Conservation (phyloP, 2,797 vertebrate species). For the Acanthurus leucopareius region DNA sequence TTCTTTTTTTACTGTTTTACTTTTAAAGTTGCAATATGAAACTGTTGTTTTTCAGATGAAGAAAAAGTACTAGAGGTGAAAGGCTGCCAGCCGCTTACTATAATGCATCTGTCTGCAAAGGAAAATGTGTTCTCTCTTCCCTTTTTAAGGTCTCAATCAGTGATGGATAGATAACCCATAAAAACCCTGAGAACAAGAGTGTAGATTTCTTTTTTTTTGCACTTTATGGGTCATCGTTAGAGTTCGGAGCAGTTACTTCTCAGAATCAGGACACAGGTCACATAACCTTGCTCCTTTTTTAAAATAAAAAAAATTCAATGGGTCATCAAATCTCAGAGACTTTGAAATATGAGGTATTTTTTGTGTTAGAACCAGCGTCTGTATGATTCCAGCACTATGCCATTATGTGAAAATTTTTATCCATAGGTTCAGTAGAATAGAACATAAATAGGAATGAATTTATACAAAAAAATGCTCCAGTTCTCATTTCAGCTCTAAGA, state of each 20-base stretch:
- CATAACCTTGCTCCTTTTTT: slow-evolving; percentile 26
- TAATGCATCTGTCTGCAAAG: slow-evolving; percentile 53
- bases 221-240: slow-evolving; percentile 59
- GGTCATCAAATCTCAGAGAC: slow-evolving; percentile 46
- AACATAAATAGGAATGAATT: slow-evolving; percentile 54
- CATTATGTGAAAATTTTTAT: slow-evolving; percentile 20
- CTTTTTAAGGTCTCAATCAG: slow-evolving; percentile 36
- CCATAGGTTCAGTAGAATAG: slow-evolving; percentile 44
- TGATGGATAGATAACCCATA: slow-evolving; percentile 45
- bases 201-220: slow-evolving; percentile 45
- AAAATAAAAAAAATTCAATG: slow-evolving; percentile 22
- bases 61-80: slow-evolving; percentile 36
- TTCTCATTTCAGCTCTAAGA: slow-evolving; percentile 62
- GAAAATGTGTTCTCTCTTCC: slow-evolving; percentile 38
- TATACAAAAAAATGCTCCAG: slow-evolving; percentile 44
- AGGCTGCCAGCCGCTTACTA: slow-evolving; percentile 24
- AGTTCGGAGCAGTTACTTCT: slow-evolving; percentile 24
- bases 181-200: slow-evolving; percentile 36
- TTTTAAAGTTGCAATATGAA: slow-evolving; percentile 71
- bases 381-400: slow-evolving; percentile 57
- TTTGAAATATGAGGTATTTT: slow-evolving; percentile 44
- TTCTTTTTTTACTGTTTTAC: slow-evolving; percentile 70
- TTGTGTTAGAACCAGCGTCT: slow-evolving; percentile 64
- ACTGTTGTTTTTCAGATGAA: slow-evolving; percentile 51
- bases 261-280: slow-evolving; percentile 26